phyloP scores from a whole-genome alignment of 2,888 invertebrate species.

The Neoaliturus tenellus region DNA sequence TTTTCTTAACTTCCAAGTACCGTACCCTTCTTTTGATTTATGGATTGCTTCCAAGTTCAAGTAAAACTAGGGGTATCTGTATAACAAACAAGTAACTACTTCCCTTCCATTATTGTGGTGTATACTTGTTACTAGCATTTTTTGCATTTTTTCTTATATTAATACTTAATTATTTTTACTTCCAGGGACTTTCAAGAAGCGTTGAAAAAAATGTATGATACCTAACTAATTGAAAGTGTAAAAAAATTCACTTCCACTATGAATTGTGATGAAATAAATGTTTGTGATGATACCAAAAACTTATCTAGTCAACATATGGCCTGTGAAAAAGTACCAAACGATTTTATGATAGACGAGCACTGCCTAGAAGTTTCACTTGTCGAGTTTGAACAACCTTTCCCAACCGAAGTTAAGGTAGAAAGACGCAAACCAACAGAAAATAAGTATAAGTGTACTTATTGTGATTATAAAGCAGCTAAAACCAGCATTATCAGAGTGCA shows the following conservation, averaged over 20 bases:
- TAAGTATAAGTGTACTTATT: constrained; percentile 1
- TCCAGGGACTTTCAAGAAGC: too few species aligned
- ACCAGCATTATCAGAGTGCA: constrained; percentile 8
- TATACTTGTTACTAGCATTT: too few species aligned
- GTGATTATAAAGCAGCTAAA: constrained; percentile 15
- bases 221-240: too few species aligned
- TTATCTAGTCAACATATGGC: background rate
- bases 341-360: background rate
- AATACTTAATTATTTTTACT: too few species aligned
- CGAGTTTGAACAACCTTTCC: background rate
- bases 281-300: background rate
- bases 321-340: background rate
- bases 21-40: too few species aligned
- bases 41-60: too few species aligned
- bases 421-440: background rate
- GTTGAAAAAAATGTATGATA: too few species aligned
- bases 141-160: too few species aligned
- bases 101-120: too few species aligned
- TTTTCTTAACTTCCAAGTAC: too few species aligned
- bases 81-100: too few species aligned
- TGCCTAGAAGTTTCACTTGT: constrained; percentile 6
- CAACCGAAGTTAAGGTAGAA: background rate
- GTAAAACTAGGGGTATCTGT: too few species aligned
- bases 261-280: background rate
- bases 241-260: background rate